These are phyloP conservation scores for Microplitis manilae DNA, from an alignment of 2,888 invertebrate genomes.

Conservation along the genomic window DNA sequence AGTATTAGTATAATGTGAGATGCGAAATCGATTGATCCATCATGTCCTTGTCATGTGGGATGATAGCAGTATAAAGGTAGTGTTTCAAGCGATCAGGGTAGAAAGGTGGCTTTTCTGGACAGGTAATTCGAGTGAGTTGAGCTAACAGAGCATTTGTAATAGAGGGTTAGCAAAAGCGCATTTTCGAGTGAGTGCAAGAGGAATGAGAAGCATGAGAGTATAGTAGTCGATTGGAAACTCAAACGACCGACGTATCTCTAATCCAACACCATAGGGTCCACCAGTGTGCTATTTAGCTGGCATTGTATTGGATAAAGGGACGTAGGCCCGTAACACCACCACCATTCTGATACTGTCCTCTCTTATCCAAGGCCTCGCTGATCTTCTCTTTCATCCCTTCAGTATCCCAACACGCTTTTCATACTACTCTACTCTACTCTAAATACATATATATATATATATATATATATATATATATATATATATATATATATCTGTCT, in stretches of 20 bases:
- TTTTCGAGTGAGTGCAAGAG: slow-evolving; percentile 12
- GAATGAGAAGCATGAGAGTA: neutral
- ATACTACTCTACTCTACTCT: slow-evolving; percentile 21
- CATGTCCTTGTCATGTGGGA: neutral
- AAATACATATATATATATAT: no score
- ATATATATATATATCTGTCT: no score
- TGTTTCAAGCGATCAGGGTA: neutral
- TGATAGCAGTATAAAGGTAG: neutral
- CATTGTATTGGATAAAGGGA: slow-evolving; percentile 67
- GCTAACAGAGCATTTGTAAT: slow-evolving; percentile 8
- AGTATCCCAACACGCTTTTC: slow-evolving; percentile 21
- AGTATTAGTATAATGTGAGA: slow-evolving; percentile 40
- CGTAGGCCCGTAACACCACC: slow-evolving; percentile 46
- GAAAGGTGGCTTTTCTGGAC: slow-evolving; percentile 4
- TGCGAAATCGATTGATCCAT: slow-evolving; percentile 42
- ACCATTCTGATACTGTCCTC: slow-evolving; percentile 26
- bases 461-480: no score
- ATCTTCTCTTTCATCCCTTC: slow-evolving; percentile 39
- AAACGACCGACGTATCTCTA: slow-evolving; percentile 69
- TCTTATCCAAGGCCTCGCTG: slow-evolving; percentile 34
- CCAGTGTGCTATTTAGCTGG: slow-evolving; percentile 66
- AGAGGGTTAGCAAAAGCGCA: slow-evolving; percentile 68
- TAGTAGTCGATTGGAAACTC: slow-evolving; percentile 47
- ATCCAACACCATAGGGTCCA: slow-evolving; percentile 66
- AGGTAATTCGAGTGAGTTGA: slow-evolving; percentile 19